Conservation (phyloP, 2,113 vertebrate genomes). For the Actenoides lindsayi region DNA sequence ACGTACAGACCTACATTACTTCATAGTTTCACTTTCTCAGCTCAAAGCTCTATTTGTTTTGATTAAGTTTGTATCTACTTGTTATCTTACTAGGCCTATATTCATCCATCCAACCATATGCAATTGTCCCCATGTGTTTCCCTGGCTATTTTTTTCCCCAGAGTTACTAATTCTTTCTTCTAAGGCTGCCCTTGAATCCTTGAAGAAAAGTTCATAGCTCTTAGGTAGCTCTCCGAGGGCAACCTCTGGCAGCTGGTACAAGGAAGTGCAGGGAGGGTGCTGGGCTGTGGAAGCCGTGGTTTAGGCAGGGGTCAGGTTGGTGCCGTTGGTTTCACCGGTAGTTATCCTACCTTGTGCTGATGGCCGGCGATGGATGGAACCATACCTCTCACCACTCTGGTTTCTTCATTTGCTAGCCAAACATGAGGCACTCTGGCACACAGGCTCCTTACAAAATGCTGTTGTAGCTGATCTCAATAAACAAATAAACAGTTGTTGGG, state of each 20-base stretch:
- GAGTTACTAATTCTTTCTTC: background rate
- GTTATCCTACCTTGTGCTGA: accelerated
- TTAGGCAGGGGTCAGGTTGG: background rate
- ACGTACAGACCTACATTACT: background rate
- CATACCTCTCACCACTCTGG: background rate
- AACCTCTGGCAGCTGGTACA: background rate
- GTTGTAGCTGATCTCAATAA: background rate
- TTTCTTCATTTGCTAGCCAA: background rate
- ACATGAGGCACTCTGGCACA: accelerated
- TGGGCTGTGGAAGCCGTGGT: background rate
- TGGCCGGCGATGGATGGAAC: accelerated
- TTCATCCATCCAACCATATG: background rate
- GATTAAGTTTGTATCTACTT: background rate
- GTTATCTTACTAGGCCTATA: background rate
- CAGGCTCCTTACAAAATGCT: background rate
- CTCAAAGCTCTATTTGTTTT: background rate
- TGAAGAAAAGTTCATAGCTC: background rate
- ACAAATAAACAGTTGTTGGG: background rate
- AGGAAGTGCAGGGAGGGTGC: background rate
- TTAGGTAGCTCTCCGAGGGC: too few relatives aligned
- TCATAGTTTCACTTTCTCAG: background rate
- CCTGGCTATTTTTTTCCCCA: background rate
- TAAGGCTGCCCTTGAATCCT: background rate
- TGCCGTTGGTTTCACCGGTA: accelerated
- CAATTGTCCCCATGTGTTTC: background rate